Conservation (phyloP, 2,888 invertebrate genomes). For the Mongoloraphidia duomilia region DNA sequence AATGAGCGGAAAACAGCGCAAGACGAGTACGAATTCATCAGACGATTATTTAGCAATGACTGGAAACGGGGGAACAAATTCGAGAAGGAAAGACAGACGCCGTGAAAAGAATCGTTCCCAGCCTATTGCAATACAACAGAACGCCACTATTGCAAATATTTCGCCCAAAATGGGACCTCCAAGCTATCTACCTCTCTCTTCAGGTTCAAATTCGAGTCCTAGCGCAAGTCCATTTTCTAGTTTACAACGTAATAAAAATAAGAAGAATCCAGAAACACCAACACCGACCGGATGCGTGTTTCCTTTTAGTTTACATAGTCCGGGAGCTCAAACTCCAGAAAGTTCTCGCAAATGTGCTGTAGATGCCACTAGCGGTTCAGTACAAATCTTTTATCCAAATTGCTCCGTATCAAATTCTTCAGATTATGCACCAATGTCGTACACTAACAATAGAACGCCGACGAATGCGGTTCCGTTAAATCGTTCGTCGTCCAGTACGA, state of each 20-base stretch:
- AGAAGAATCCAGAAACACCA: constrained; percentile 12
- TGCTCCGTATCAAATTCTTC: constrained; percentile 4
- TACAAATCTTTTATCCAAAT: constrained; percentile 14
- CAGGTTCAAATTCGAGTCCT: constrained; percentile 28
- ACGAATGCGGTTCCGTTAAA: not conserved
- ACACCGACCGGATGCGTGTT: constrained; percentile 5
- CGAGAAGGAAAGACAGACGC: constrained; percentile 21
- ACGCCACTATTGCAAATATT: constrained; percentile 23
- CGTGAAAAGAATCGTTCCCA: constrained; percentile 37
- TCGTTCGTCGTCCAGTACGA: not conserved
- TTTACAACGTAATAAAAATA: not conserved
- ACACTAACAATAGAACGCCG: not conserved
- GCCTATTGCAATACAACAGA: constrained; percentile 44
- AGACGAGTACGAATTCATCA: constrained; percentile 23
- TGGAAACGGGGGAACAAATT: constrained; percentile 20
- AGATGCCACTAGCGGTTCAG: constrained; percentile 25
- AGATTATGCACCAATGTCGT: constrained; percentile 16
- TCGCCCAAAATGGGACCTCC: constrained; percentile 30
- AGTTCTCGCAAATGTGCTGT: constrained; percentile 23
- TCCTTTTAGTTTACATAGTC: constrained; percentile 6
- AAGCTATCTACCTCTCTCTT: constrained; percentile 31
- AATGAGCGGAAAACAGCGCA: constrained; percentile 36
- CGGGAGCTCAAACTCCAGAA: constrained; percentile 10
- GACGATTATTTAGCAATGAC: constrained; percentile 42
- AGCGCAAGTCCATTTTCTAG: constrained; percentile 27